A percentile compares a stretch with the other conserved stretches of the same genome.
These are phyloP conservation scores for Cenopis cana DNA, from an alignment of 2,888 invertebrate genomes.

Conservation along the genomic window DNA sequence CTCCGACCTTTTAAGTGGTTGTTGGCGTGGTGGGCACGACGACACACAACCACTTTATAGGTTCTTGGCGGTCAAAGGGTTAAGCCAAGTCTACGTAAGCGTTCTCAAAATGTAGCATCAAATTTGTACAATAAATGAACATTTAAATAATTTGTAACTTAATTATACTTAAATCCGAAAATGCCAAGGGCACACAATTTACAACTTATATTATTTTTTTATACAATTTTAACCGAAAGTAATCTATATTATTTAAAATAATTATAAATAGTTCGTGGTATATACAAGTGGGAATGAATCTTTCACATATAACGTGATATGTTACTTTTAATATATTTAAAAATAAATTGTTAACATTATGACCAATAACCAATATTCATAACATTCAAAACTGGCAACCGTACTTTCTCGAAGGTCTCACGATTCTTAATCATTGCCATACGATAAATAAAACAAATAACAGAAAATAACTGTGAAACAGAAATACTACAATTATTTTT, in stretches of 20 bases:
- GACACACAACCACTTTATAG: too few relatives aligned
- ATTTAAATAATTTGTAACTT: slow-evolving; percentile 8
- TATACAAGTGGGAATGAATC: slow-evolving; percentile 44
- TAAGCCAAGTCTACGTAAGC: too few relatives aligned
- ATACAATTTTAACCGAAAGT: slow-evolving; percentile 26
- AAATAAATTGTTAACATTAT: not conserved
- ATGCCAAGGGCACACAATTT: slow-evolving; percentile 30
- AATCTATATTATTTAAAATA: slow-evolving; percentile 21
- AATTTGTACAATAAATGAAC: not conserved
- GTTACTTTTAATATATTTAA: slow-evolving; percentile 17
- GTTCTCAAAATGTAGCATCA: not conserved
- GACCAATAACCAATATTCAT: not conserved
- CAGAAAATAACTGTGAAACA: not conserved
- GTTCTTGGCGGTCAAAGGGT: too few relatives aligned
- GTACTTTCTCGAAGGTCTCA: too few relatives aligned
- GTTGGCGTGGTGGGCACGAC: too few relatives aligned
- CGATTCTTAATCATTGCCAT: too few relatives aligned
- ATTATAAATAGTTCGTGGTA: slow-evolving; percentile 41
- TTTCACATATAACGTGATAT: slow-evolving; percentile 28
- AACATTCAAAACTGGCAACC: too few relatives aligned
- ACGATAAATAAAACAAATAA: too few relatives aligned
- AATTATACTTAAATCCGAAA: slow-evolving; percentile 29
- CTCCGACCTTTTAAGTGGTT: too few relatives aligned
- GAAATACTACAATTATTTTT: not conserved
- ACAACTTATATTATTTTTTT: slow-evolving; percentile 18